These are phyloP conservation scores for Xestia ashworthii DNA, from an alignment of 2,888 invertebrate species.

Conservation along the genomic window DNA sequence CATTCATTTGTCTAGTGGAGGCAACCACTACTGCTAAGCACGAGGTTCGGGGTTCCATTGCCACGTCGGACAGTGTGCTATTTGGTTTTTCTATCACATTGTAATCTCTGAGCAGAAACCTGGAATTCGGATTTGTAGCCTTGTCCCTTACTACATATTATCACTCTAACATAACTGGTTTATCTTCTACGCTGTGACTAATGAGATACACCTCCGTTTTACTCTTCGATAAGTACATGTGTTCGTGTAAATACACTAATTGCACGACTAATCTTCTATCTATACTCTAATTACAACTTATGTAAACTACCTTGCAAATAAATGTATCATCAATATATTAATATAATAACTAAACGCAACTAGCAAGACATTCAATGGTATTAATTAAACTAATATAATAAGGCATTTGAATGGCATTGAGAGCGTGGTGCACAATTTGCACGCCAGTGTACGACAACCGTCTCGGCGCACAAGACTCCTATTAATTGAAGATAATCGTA, in stretches of 20 bases:
- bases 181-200: background rate
- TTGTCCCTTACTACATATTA: background rate
- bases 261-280: background rate
- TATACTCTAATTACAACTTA: background rate
- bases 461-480: conserved; percentile 23
- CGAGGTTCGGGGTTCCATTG: fast-evolving
- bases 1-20: background rate
- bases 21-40: background rate
- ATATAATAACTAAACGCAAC: conserved; percentile 17
- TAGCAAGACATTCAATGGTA: conserved; percentile 5
- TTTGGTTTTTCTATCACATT: background rate
- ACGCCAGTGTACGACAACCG: conserved; percentile 31
- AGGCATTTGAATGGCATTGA: conserved; percentile 22
- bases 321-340: too few species aligned
- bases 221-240: background rate
- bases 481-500: conserved; percentile 50
- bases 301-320: too few species aligned
- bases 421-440: conserved; percentile 35
- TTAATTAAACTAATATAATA: conserved; percentile 21
- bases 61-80: background rate
- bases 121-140: background rate
- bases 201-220: background rate
- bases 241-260: conserved; percentile 7
- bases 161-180: background rate
- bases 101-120: background rate